phyloP scores from a whole-genome alignment of 2,113 vertebrate species.

The Archilochus colubris region DNA sequence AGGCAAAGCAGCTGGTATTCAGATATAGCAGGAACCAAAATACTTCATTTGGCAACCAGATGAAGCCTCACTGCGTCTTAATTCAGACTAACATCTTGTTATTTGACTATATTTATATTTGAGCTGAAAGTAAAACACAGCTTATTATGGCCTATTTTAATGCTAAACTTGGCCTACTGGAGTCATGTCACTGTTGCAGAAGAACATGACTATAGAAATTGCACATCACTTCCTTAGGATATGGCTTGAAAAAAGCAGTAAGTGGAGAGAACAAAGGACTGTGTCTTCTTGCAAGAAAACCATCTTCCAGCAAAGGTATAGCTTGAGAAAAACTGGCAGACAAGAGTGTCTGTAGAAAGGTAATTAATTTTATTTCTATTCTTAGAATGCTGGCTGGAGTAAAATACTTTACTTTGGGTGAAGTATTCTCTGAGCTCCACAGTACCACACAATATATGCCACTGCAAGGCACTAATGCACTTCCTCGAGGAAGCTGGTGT shows the following conservation, averaged over 20 bases:
- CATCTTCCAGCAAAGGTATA: background rate
- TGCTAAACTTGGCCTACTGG: background rate
- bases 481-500: background rate
- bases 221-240: background rate
- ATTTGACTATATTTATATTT: background rate
- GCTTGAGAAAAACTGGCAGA: background rate
- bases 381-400: background rate
- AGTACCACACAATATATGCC: background rate
- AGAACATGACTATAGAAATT: background rate
- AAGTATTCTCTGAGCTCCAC: background rate
- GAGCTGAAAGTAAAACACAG: background rate
- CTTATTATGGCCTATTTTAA: background rate
- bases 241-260: background rate
- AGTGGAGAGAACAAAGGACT: background rate
- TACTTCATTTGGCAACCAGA: background rate
- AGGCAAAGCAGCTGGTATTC: background rate
- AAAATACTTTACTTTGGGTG: background rate
- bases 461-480: background rate
- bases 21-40: background rate
- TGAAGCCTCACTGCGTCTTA: background rate
- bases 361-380: slow-evolving; percentile 27
- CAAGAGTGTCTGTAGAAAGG: background rate
- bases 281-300: background rate
- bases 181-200: background rate
- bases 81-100: background rate